A percentile compares a stretch with the other conserved stretches of the same genome.
These are phyloP conservation scores for Pachymerium ferrugineum DNA, from an alignment of 2,888 invertebrate species.

Conservation along the genomic window DNA sequence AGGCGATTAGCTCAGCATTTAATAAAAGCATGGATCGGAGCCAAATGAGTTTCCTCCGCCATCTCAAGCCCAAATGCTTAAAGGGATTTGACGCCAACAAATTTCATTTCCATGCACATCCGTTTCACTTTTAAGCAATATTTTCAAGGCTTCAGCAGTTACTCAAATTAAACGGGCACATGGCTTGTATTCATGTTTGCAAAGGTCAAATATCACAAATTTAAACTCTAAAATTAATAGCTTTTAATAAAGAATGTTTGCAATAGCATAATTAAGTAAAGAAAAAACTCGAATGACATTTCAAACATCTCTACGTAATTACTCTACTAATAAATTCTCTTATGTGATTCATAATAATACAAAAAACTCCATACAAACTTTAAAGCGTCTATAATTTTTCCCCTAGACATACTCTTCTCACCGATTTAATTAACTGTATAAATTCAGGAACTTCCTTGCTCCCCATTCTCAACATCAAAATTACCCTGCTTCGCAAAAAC, in stretches of 20 bases:
- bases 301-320: not conserved
- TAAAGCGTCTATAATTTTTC: not conserved
- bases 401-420: not conserved
- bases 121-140: too few species aligned
- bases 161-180: too few species aligned
- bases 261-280: too few species aligned
- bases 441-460: not conserved
- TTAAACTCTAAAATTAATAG: too few species aligned
- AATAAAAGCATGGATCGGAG: slow-evolving; percentile 22
- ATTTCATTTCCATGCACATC: slow-evolving; percentile 7
- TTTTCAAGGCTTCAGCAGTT: slow-evolving; percentile 1
- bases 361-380: not conserved
- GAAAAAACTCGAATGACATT: not conserved
- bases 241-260: too few species aligned
- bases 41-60: slow-evolving; percentile 22
- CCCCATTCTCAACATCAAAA: not conserved
- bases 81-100: slow-evolving; percentile 27
- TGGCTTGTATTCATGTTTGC: too few species aligned
- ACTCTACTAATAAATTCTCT: not conserved
- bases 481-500: not conserved
- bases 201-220: too few species aligned
- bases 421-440: slow-evolving; percentile 15
- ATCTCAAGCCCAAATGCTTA: slow-evolving; percentile 11
- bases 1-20: slow-evolving; percentile 24
- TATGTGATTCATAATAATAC: not conserved